Evolutionary conservation across 2,797 vertebrate genomes (phyloP).

Genomic region (Lithobates sylvaticus): DNA sequence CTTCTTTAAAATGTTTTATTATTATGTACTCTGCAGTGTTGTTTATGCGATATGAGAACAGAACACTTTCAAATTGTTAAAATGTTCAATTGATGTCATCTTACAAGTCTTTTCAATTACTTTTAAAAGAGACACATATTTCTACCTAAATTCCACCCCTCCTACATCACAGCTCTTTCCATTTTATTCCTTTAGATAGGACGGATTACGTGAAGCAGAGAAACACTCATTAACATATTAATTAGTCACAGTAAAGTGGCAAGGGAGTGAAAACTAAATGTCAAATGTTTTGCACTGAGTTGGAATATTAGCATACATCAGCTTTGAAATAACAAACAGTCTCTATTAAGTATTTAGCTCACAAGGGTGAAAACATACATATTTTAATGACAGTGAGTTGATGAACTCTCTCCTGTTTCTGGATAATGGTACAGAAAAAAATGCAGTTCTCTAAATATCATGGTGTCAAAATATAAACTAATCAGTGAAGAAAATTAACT

Average conservation of each 20-base stretch:
- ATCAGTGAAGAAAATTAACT: not conserved
- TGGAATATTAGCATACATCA: conserved; percentile 47
- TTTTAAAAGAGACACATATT: not conserved
- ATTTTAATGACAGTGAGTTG: conserved; percentile 54
- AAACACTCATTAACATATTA: conserved; percentile 55
- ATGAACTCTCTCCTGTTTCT: conserved; percentile 23
- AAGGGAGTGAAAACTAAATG: conserved; percentile 40
- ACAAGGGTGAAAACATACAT: conserved; percentile 47
- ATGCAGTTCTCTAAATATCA: conserved; percentile 29
- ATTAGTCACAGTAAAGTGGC: conserved; percentile 36
- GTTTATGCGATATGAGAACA: no score
- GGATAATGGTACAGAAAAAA: not conserved
- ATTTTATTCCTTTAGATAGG: not conserved
- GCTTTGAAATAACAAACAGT: conserved; percentile 38
- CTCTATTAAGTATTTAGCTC: conserved; percentile 4
- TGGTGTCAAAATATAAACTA: conserved; percentile 21
- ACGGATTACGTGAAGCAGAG: not conserved
- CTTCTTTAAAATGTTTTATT: no score
- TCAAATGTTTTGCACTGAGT: conserved; percentile 39
- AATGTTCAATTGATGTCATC: no score
- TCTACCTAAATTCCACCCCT: not conserved
- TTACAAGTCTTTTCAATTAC: not conserved
- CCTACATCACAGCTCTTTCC: not conserved
- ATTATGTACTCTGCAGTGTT: no score
- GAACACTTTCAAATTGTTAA: no score